Evolutionary conservation across 2,888 invertebrate species (phyloP).

Genomic region (Dynastes grantii): DNA sequence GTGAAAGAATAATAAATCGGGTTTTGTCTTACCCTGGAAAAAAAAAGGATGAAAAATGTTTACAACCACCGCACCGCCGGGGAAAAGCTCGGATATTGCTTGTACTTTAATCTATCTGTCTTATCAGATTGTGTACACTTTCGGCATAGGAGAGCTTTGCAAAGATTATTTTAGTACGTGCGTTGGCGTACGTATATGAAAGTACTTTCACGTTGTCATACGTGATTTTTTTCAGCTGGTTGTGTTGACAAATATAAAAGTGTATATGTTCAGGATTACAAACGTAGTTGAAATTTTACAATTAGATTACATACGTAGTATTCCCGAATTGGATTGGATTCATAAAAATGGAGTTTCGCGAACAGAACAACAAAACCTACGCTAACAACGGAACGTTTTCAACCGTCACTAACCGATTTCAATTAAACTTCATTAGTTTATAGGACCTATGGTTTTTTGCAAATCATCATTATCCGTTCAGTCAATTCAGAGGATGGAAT

Average conservation of each 20-base stretch:
- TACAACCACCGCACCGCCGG: not conserved
- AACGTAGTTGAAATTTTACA: not conserved
- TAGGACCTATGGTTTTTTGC: no score
- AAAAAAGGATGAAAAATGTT: slow-evolving; percentile 9
- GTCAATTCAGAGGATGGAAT: no score
- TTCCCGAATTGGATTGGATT: not conserved
- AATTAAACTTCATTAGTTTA: no score
- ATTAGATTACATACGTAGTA: not conserved
- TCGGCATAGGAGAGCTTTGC: not conserved
- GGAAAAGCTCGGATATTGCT: slow-evolving; percentile 7
- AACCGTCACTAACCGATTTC: no score
- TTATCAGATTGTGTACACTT: slow-evolving; percentile 23
- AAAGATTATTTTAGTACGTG: slow-evolving; percentile 13
- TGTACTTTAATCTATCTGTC: slow-evolving; percentile 34
- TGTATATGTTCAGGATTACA: not conserved
- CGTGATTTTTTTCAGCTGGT: slow-evolving; percentile 5
- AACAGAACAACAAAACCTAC: no score
- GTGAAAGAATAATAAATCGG: slow-evolving; percentile 39
- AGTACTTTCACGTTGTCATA: not conserved
- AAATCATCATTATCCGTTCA: no score
- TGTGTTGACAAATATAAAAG: not conserved
- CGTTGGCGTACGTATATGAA: not conserved
- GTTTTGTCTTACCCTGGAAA: slow-evolving; percentile 3
- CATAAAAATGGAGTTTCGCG: no score
- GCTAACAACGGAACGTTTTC: no score